These are phyloP conservation scores for Petrolisthes manimaculis DNA, from an alignment of 2,888 invertebrate genomes.

Conservation along the genomic window DNA sequence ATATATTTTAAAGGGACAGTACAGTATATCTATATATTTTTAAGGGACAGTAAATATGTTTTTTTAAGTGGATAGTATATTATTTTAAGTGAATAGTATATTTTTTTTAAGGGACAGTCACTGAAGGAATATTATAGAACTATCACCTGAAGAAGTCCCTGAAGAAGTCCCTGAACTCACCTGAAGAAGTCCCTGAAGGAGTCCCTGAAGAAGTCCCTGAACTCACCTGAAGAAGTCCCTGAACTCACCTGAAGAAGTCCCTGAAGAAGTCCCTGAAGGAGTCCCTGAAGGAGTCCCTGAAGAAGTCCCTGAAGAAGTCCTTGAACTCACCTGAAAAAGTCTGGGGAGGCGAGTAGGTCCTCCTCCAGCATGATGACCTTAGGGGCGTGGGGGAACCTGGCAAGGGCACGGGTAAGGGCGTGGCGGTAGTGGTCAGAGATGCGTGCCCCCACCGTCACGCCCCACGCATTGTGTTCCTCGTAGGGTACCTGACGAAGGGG, in stretches of 20 bases:
- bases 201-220: too few relatives aligned
- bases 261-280: too few relatives aligned
- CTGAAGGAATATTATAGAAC: too few relatives aligned
- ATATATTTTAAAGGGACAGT: not conserved
- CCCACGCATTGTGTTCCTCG: conserved; percentile 4
- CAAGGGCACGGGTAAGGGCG: conserved; percentile 26
- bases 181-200: too few relatives aligned
- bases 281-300: too few relatives aligned
- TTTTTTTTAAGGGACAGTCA: too few relatives aligned
- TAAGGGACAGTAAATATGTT: not conserved
- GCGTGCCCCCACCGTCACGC: conserved; percentile 7
- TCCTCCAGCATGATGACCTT: conserved; percentile 49
- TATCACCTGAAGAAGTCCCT: too few relatives aligned
- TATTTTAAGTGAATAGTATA: too few relatives aligned
- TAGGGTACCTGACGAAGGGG: conserved; percentile 23
- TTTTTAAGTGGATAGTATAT: too few relatives aligned
- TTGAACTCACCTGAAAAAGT: conserved; percentile 51
- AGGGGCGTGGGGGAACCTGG: conserved; percentile 31
- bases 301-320: not conserved
- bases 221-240: too few relatives aligned
- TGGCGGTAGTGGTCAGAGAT: conserved; percentile 50
- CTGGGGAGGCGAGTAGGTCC: conserved; percentile 38
- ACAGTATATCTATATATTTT: not conserved
- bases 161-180: too few relatives aligned
- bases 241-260: too few relatives aligned